Evolutionary conservation across 2,797 vertebrate species (phyloP), one percentile per base, ranked within the genome.

Genomic region (Holocentrus rufus): DNA sequence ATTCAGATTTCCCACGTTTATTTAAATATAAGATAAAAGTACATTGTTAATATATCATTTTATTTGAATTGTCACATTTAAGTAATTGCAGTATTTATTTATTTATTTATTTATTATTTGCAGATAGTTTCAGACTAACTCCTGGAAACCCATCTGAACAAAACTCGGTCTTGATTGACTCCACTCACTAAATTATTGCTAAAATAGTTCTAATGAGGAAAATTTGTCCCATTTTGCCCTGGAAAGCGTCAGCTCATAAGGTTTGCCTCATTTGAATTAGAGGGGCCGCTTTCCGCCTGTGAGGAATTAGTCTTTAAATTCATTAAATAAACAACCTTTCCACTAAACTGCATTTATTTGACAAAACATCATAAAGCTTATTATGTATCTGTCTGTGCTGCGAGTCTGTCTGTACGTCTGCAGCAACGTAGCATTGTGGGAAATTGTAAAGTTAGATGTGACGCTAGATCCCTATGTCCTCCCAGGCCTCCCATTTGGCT

Each of bases 241-340:
- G 7, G 30, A 31, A 31, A 7, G 30, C 30, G 3, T 3, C 7
- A 7, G 3, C 30, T 31, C 30, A 31, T 31, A 3, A 31, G 30
- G 30, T 31, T 44, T 44, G 2, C 39, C 11, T 2, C 39, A 44
- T 14, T 44, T 14, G 39, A 44, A 4, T 13, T 44, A 31, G 30
- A 31, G 30, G n/a, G n/a, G n/a, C n/a, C n/a, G n/a, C n/a, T n/a
- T 31, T 66, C 57, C 63, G 59, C 52, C 27, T 34, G n/a, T n/a
- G n/a, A n/a, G n/a, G n/a, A n/a, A n/a, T n/a, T 59, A 66, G 25
- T 34, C 49, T 20, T 20, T 69, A 71, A 62, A 76, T 68, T 50
- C 50, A 63, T 65, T 74, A 63, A 8, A 63, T 25, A 60, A 74
- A 60, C 17, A 64, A 13, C 31, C 39, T 69, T 78, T 69, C 61